Base-by-base conservation (phyloP, 2,888 invertebrate species). In the Pristionchus entomophagus region DNA sequence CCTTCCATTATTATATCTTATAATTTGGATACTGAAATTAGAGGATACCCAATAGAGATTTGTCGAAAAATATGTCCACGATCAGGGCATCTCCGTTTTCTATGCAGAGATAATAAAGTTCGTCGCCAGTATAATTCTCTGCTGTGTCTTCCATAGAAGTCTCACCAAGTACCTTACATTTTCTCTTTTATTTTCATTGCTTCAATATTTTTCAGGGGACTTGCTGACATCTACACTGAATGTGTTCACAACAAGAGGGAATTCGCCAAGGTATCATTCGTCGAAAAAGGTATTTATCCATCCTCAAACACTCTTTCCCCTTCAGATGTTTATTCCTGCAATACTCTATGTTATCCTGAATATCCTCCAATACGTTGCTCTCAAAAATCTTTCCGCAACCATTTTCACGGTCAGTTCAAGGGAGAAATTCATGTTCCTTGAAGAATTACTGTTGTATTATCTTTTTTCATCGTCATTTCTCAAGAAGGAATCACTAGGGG, bases 301-400 rank as follows among this genome's bases (percentile, higher is more conserved):
- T n/a, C n/a, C 22, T 59, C 22, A 59, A n/a, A n/a, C n/a, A n/a
- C n/a, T n/a, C 26, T n/a, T 19, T 32, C 29, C 45, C n/a, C 12
- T 84, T 32, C 19, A 94, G 91, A 94, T 99, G 26, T 97, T 97
- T 92, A 96, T 99, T 85, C 99, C 99, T 85, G 97, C 99, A 0
- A 95, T 98, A 91, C 96, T 99, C 0, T 99, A 99, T 94, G 96
- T 97, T 83, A 95, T 99, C 89, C 99, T 99, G 94, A 99, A 99
- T 94, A 99, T 99, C 95, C 95, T 99, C 88, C 95, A 99, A 8
- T n/a, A n/a, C n/a, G 89, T 91, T 32, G 91, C 91, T 19, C 97
- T 98, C 41, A 97, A 98, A 3, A 97, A 99, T 95, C 95, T 99
- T 91, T 99, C 99, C 95, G 99, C 99, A 83, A 99, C 99, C 26